A percentile compares a stretch with the other conserved stretches of the same genome.
Evolutionary conservation across 2,888 invertebrate species (phyloP).

Genomic region (Merodon equestris): DNA sequence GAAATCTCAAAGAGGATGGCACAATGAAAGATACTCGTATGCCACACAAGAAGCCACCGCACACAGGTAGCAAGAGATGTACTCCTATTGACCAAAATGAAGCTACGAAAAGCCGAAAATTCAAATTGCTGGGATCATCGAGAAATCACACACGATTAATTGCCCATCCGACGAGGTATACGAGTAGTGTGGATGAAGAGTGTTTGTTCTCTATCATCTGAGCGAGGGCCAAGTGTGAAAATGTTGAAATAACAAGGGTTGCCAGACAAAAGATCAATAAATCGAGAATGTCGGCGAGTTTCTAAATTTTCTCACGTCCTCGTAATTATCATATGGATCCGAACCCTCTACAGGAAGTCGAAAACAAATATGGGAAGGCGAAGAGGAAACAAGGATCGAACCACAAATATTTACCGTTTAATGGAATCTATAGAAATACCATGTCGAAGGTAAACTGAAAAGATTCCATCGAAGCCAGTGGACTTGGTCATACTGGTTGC

Average conservation of each 20-base stretch:
- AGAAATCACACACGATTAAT: conserved; percentile 57
- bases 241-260: conserved; percentile 40
- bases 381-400: background rate
- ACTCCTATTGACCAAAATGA: conserved; percentile 21
- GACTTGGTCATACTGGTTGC: conserved; percentile 54
- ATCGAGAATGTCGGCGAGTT: conserved; percentile 31
- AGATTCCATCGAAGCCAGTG: conserved; percentile 4
- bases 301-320: conserved; percentile 60
- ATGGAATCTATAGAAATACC: no score
- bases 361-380: conserved; percentile 23
- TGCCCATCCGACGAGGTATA: conserved; percentile 7
- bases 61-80: conserved; percentile 47
- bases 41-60: conserved; percentile 60
- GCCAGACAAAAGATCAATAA: conserved; percentile 55
- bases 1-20: conserved; percentile 36
- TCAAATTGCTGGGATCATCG: conserved; percentile 31
- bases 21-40: conserved; percentile 29
- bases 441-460: no score
- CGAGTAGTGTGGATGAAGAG: conserved; percentile 6
- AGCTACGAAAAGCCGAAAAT: conserved; percentile 20
- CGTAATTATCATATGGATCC: conserved; percentile 36
- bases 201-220: conserved; percentile 47
- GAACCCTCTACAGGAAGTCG: conserved; percentile 48
- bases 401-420: conserved; percentile 53
- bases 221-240: conserved; percentile 53